These are phyloP conservation scores for Argyresthia albistria DNA, from an alignment of 2,888 invertebrate species.

Conservation along the genomic window DNA sequence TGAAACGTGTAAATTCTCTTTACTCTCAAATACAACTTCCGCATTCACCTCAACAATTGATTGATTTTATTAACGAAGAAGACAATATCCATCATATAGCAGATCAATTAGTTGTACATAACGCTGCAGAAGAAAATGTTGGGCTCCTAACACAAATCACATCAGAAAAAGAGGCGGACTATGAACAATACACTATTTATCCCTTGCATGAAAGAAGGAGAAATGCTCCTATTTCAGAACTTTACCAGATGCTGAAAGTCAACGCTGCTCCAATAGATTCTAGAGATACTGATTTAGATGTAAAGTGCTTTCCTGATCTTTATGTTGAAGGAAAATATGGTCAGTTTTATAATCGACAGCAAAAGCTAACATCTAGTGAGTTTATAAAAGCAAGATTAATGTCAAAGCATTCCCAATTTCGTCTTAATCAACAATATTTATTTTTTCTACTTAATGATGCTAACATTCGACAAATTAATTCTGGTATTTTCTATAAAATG, in stretches of 20 bases:
- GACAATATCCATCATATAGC: conserved; percentile 8
- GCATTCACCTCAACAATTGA: conserved; percentile 5
- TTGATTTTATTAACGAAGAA: conserved; percentile 9
- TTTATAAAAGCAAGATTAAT: conserved; percentile 15
- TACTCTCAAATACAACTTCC: conserved; percentile 20
- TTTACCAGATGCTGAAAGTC: conserved; percentile 16
- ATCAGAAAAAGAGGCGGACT: conserved; percentile 7
- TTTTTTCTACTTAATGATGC: conserved; percentile 12
- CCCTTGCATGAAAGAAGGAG: conserved; percentile 10
- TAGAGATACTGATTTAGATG: conserved; percentile 10
- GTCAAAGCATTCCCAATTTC: conserved; percentile 12
- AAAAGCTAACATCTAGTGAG: conserved; percentile 12
- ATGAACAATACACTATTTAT: conserved; percentile 13
- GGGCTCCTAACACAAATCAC: conserved; percentile 7
- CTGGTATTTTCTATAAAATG: conserved; percentile 21
- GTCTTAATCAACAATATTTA: conserved; percentile 12
- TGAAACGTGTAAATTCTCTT: conserved; percentile 21
- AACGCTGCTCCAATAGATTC: conserved; percentile 13
- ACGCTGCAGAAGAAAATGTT: neutral
- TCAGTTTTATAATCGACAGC: conserved; percentile 13
- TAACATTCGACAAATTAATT: conserved; percentile 14
- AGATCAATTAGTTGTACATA: neutral
- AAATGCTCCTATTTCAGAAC: conserved; percentile 10
- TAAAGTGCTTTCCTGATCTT: conserved; percentile 13
- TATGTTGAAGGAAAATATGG: conserved; percentile 14